Evolutionary conservation across 2,888 invertebrate species (phyloP).

Genomic region (Habroteleia sp.): DNA sequence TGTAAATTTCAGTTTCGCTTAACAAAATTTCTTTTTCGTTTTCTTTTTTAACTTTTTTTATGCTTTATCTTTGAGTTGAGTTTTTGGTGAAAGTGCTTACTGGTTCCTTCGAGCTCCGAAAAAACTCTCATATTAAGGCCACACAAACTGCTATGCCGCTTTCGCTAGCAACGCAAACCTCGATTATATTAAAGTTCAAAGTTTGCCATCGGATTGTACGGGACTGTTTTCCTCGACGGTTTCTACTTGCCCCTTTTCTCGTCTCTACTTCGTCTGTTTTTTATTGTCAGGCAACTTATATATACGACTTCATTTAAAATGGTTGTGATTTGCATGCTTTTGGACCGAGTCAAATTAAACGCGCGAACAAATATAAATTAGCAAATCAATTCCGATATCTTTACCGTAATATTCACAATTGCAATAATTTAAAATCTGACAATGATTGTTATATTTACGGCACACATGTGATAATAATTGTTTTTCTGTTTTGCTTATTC

Average conservation of each 20-base stretch:
- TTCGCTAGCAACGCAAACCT: constrained; percentile 40
- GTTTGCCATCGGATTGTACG: constrained; percentile 24
- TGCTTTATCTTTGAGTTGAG: background rate
- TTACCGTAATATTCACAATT: no score
- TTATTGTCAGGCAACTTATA: constrained; percentile 4
- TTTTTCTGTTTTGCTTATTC: no score
- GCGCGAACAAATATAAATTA: no score
- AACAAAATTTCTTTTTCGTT: constrained; percentile 21
- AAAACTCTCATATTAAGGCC: constrained; percentile 55
- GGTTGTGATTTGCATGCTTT: no score
- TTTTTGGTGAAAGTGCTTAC: constrained; percentile 61
- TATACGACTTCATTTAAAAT: constrained; percentile 38
- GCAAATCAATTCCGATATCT: no score
- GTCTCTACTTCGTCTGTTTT: no score
- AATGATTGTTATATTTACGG: no score
- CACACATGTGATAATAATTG: no score
- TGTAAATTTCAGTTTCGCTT: constrained; percentile 29
- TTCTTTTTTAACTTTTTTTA: constrained; percentile 8
- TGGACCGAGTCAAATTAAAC: no score
- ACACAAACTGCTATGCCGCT: constrained; percentile 46
- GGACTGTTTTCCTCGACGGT: constrained; percentile 3
- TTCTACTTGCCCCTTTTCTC: background rate
- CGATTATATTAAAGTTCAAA: constrained; percentile 53
- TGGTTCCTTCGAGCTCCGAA: constrained; percentile 48
- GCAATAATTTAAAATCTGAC: no score